Conservation (phyloP, 2,797 vertebrate species). For the Phoxinus dragarum region DNA sequence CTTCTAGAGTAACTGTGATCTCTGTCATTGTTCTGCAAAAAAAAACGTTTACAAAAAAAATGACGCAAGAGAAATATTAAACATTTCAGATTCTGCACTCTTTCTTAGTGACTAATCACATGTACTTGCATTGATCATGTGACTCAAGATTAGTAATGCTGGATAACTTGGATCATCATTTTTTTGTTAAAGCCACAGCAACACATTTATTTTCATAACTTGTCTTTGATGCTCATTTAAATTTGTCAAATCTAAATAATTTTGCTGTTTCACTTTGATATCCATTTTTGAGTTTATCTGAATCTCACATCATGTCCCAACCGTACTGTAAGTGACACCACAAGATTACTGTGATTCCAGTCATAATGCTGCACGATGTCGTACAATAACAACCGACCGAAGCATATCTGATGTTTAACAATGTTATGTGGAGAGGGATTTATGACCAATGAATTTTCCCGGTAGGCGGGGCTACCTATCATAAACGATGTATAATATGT, state of each 20-base stretch:
- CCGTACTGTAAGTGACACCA: neutral
- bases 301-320: neutral
- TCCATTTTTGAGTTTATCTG: neutral
- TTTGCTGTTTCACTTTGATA: neutral
- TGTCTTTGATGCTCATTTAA: neutral
- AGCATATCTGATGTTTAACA: neutral
- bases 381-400: neutral
- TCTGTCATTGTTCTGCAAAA: neutral
- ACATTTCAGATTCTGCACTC: neutral
- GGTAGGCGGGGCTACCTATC: fast-evolving
- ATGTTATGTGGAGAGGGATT: neutral
- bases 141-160: neutral
- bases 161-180: neutral
- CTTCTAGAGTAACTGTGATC: neutral
- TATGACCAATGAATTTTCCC: neutral
- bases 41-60: neutral
- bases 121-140: neutral
- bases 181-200: neutral
- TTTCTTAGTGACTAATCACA: neutral
- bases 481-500: neutral
- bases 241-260: neutral
- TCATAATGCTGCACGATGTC: neutral
- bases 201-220: neutral
- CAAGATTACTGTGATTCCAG: neutral
- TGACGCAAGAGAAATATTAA: neutral